These are phyloP conservation scores for Pollachius pollachius DNA, from an alignment of 2,113 vertebrate genomes.

Conservation along the genomic window DNA sequence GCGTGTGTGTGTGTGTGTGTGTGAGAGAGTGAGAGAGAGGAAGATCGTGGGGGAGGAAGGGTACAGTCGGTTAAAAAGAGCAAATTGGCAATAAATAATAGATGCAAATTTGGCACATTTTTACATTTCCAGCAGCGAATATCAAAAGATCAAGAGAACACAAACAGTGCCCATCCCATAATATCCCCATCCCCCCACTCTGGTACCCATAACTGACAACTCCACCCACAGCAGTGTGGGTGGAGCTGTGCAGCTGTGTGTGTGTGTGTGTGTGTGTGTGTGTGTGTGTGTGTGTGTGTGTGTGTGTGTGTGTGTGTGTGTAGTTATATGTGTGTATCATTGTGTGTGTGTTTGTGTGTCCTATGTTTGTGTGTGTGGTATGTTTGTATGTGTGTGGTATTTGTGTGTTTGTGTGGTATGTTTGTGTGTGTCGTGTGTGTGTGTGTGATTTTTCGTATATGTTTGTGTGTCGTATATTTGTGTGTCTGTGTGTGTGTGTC, in stretches of 20 bases:
- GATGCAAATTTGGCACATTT: constrained; percentile 77
- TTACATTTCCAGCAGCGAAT: constrained; percentile 69
- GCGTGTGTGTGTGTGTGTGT: constrained; percentile 28
- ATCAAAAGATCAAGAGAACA: constrained; percentile 75
- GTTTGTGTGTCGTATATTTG: no score
- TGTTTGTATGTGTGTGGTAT: no score
- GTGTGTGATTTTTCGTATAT: no score
- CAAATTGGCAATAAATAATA: constrained; percentile 80
- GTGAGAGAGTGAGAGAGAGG: constrained; percentile 33
- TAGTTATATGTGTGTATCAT: no score
- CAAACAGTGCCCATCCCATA: constrained; percentile 56
- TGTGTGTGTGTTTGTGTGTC: no score
- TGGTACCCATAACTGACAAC: constrained; percentile 66
- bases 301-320: no score
- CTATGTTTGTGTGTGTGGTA: no score
- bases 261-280: constrained; percentile 17
- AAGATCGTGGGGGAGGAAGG: constrained; percentile 28
- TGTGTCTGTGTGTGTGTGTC: no score
- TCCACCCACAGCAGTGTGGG: constrained; percentile 41
- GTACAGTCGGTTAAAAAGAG: constrained; percentile 62
- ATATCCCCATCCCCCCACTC: background rate
- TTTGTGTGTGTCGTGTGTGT: no score
- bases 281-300: no score
- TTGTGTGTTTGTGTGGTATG: no score
- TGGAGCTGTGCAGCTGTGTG: constrained; percentile 24